Base-by-base conservation (phyloP, 2,888 invertebrate species). In the Arenicola marina region DNA sequence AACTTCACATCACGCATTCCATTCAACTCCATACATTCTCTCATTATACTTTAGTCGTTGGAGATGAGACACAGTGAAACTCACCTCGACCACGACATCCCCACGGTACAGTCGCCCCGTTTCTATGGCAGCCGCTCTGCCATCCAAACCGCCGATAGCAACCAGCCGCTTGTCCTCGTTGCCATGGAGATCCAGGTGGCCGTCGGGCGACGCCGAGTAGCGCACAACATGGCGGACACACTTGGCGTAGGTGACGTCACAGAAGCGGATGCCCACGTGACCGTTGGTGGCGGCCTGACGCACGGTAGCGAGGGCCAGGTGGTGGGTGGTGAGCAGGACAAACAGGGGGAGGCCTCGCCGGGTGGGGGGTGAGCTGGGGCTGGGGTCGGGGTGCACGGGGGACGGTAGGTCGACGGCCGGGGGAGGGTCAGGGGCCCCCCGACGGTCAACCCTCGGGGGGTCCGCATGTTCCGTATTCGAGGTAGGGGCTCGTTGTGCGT, bases 181-280 rank as follows among this genome's bases (percentile, higher is more conserved):
- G n/a, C n/a, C n/a, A n/a, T n/a, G n/a, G n/a, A n/a, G n/a, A n/a
- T n/a, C n/a, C 18, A 48, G 48, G 7, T 48, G 11, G 18, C 18
- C 18, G 24, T 48, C 48, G 7, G 24, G 18, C n/a, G 26, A 48
- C 7, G 24, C 11, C 48, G 11, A 24, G 48, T 48, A 24, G 7
- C 26, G 15, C 7, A 48, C 7, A 7, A 48, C 48, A 24, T 48
- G 48, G 24, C 48, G 48, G 15, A 48, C 48, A 24, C 48, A 48
- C 48, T 48, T 48, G 26, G 26, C 48, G 26, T 48, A 48, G n/a
- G 48, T 24, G 48, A 48, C 48, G 48, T 48, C 48, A 48, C 48
- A 48, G 7, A 48, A 24, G 7, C 48, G 48, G 15, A 48, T 24
- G n/a, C 48, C 48, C 15, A 48, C 7, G n/a, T 48, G 15, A 7